Conservation (phyloP, 1,140 invertebrate species). For the Pogonognathellus flavescens region DNA sequence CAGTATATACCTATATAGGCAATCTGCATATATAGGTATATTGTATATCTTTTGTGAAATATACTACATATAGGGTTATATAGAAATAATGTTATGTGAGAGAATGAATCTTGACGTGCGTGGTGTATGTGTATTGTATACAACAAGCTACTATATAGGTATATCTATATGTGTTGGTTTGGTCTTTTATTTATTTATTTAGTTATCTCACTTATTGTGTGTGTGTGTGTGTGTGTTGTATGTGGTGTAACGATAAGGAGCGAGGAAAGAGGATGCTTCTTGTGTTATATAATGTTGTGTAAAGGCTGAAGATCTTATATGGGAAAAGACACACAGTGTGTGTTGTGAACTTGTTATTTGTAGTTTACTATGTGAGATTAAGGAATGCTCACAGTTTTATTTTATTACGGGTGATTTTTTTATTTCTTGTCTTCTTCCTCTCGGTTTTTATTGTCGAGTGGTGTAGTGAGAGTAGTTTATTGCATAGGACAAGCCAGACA, state of each 20-base stretch:
- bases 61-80: no score
- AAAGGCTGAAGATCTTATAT: no score
- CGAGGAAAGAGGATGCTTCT: no score
- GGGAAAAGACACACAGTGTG: no score
- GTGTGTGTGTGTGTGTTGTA: not conserved
- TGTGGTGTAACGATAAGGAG: no score
- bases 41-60: no score
- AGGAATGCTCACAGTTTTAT: conserved; percentile 35
- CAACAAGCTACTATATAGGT: not conserved
- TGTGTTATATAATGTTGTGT: no score
- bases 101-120: no score
- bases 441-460: conserved; percentile 19
- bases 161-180: not conserved
- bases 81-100: no score
- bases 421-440: not conserved
- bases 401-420: conserved; percentile 35
- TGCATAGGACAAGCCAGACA: conserved; percentile 33
- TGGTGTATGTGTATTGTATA: no score
- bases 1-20: not conserved
- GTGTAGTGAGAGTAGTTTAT: conserved; percentile 16
- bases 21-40: not conserved
- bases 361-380: conserved; percentile 19
- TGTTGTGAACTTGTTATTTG: not conserved
- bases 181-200: conserved; percentile 13
- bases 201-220: conserved; percentile 5